Conservation (phyloP, 2,113 vertebrate genomes). For the Gorsachius goisagi region DNA sequence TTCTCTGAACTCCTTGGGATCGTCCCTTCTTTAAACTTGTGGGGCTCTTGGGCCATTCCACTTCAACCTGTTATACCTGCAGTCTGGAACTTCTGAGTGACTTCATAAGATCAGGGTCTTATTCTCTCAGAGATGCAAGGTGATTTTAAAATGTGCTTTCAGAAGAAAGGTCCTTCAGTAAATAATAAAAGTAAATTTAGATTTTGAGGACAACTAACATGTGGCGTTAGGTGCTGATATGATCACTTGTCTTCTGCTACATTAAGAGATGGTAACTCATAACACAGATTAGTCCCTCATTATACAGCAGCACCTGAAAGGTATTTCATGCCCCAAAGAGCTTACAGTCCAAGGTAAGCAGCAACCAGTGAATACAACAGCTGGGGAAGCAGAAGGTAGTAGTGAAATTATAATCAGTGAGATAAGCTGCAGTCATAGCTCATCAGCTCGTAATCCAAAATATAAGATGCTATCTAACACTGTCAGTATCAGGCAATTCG, state of each 20-base stretch:
- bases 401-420: neutral
- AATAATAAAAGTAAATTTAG: neutral
- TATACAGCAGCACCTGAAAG: neutral
- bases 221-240: neutral
- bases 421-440: neutral
- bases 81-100: neutral
- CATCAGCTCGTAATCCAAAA: constrained; percentile 13
- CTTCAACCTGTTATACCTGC: neutral
- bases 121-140: neutral
- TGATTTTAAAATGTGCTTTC: neutral
- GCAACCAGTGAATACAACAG: neutral
- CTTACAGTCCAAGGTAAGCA: neutral
- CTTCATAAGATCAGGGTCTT: neutral
- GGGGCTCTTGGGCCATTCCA: neutral
- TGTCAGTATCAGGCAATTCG: neutral
- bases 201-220: neutral
- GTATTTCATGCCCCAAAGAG: neutral
- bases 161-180: neutral
- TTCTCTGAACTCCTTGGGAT: neutral
- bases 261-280: neutral
- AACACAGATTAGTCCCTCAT: neutral
- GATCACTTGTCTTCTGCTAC: neutral
- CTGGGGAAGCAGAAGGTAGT: constrained; percentile 6
- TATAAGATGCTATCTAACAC: neutral
- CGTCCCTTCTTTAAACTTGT: neutral